These are phyloP conservation scores for Sesamia inferens DNA, from an alignment of 2,888 invertebrate genomes.

Conservation along the genomic window DNA sequence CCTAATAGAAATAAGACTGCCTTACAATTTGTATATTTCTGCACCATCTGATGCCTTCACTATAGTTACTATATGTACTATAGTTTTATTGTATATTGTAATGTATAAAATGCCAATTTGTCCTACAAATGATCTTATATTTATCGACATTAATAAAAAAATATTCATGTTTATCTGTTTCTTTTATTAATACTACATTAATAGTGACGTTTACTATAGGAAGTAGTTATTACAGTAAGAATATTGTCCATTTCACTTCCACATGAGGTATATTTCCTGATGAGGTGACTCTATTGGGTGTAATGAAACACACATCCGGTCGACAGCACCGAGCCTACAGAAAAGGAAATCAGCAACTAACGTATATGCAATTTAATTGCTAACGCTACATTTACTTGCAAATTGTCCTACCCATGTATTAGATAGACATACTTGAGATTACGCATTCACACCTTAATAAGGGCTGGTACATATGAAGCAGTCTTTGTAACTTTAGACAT, in stretches of 20 bases:
- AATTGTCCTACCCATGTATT: constrained; percentile 33
- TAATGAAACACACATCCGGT: constrained; percentile 31
- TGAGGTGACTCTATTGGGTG: constrained; percentile 38
- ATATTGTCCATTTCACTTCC: constrained; percentile 53
- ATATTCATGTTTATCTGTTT: constrained; percentile 38
- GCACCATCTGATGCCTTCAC: constrained; percentile 56
- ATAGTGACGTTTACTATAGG: constrained; percentile 10
- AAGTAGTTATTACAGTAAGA: constrained; percentile 28
- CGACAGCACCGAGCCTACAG: constrained; percentile 50
- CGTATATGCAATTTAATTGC: constrained; percentile 52
- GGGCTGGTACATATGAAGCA: constrained; percentile 31
- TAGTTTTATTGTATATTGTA: constrained; percentile 42
- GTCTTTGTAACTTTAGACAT: constrained; percentile 11
- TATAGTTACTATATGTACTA: constrained; percentile 37
- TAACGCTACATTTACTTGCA: constrained; percentile 60
- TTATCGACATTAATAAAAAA: constrained; percentile 57
- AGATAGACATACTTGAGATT: constrained; percentile 29
- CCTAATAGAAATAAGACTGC: constrained; percentile 65
- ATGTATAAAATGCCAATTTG: constrained; percentile 53
- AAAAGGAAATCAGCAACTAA: constrained; percentile 67
- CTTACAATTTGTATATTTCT: constrained; percentile 42
- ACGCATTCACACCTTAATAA: constrained; percentile 21
- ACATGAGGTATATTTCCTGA: constrained; percentile 45
- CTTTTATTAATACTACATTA: constrained; percentile 40
- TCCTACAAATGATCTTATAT: constrained; percentile 49